phyloP scores from a whole-genome alignment of 2,113 vertebrate genomes.

The Sprattus sprattus region DNA sequence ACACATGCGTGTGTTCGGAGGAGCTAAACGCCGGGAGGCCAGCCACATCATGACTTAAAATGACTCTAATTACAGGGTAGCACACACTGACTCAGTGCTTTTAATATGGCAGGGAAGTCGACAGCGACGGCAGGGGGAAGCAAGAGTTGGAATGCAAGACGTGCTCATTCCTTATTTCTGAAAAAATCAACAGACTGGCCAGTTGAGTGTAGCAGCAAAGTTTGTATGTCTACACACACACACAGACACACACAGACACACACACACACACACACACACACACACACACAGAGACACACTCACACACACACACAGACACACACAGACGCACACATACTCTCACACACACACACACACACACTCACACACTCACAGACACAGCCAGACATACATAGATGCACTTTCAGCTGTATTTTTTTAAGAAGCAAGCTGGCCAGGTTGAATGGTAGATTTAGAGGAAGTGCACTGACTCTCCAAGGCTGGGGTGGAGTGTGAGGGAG shows the following conservation, averaged over 20 bases:
- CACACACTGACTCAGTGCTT: not conserved
- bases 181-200: too few species aligned
- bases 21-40: not conserved
- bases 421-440: not conserved
- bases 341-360: not conserved
- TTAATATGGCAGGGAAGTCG: slow-evolving; percentile 2
- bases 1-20: not conserved
- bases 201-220: too few species aligned
- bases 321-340: not conserved
- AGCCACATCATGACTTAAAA: slow-evolving; percentile 3
- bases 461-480: slow-evolving; percentile 7
- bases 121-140: not conserved
- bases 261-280: not conserved
- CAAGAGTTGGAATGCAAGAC: not conserved
- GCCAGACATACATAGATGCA: not conserved
- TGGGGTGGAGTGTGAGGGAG: not conserved
- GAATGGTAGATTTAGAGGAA: slow-evolving; percentile 27
- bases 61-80: slow-evolving; percentile 1
- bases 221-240: not conserved
- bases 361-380: not conserved
- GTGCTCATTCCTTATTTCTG: too few species aligned
- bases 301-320: not conserved
- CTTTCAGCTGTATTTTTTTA: not conserved
- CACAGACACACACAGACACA: not conserved
- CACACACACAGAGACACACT: not conserved